Conservation (phyloP, 2,797 vertebrate species). For the Sebastes hubbsi region DNA sequence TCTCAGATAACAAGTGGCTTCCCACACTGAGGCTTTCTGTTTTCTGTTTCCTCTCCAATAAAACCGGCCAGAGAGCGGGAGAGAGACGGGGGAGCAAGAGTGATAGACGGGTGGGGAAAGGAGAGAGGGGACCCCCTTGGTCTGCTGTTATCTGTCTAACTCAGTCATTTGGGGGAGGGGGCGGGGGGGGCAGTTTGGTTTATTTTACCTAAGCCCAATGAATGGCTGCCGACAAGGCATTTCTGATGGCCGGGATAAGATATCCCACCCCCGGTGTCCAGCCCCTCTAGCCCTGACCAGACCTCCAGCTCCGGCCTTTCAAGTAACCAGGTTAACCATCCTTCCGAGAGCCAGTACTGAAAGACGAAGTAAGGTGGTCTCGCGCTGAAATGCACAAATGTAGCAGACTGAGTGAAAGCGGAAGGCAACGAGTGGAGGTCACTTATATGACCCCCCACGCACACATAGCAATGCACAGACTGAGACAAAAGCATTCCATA, state of each 20-base stretch:
- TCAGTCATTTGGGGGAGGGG: slow-evolving; percentile 66
- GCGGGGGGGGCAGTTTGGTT: slow-evolving; percentile 72
- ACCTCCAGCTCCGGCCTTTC: slow-evolving; percentile 72
- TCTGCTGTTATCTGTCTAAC: slow-evolving; percentile 82
- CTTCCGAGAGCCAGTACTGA: slow-evolving; percentile 83
- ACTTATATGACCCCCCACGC: slow-evolving; percentile 66
- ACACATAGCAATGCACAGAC: slow-evolving; percentile 52
- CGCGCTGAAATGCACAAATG: slow-evolving; percentile 82
- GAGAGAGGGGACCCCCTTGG: slow-evolving; percentile 80
- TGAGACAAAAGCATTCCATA: slow-evolving; percentile 76
- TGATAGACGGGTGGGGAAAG: slow-evolving; percentile 78
- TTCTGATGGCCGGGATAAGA: slow-evolving; percentile 90
- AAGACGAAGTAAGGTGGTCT: slow-evolving; percentile 88
- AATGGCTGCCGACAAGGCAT: slow-evolving; percentile 91
- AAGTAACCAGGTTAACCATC: slow-evolving; percentile 83
- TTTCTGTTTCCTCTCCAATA: slow-evolving; percentile 86
- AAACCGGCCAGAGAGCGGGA: slow-evolving; percentile 70
- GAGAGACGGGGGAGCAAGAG: slow-evolving; percentile 63
- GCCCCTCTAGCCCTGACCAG: slow-evolving; percentile 55
- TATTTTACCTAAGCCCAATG: slow-evolving; percentile 84
- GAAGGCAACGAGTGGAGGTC: slow-evolving; percentile 75
- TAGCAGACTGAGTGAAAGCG: slow-evolving; percentile 82
- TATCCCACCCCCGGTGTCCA: slow-evolving; percentile 74
- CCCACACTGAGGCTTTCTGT: slow-evolving; percentile 88
- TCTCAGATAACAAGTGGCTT: slow-evolving; percentile 93